Evolutionary conservation across 2,113 vertebrate species (phyloP).

Genomic region (Heterotilapia buettikoferi): DNA sequence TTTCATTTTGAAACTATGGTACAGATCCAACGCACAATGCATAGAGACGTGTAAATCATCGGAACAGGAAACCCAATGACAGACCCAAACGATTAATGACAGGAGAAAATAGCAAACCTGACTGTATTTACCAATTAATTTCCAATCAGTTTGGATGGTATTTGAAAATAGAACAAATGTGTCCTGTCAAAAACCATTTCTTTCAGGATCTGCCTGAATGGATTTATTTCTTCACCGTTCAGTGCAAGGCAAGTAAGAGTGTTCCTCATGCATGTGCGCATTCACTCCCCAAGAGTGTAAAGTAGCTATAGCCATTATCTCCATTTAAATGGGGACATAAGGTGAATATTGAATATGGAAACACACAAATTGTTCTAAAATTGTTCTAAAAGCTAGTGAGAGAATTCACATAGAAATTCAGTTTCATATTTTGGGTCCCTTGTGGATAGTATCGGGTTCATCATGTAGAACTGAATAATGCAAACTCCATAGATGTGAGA

Average conservation of each 20-base stretch:
- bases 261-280: neutral
- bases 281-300: neutral
- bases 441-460: neutral
- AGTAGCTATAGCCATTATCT: slow-evolving; percentile 19
- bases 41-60: neutral
- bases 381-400: neutral
- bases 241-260: neutral
- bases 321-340: neutral
- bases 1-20: neutral
- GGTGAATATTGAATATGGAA: slow-evolving; percentile 6
- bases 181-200: neutral
- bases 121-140: neutral
- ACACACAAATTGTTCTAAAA: neutral
- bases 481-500: neutral
- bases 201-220: neutral
- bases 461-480: neutral
- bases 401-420: slow-evolving; percentile 12
- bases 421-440: neutral
- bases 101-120: neutral
- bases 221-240: neutral
- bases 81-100: neutral
- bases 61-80: neutral
- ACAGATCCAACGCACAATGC: neutral
- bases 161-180: neutral
- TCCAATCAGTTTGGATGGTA: neutral